These are phyloP conservation scores for Cherax destructor DNA, from an alignment of 1,140 invertebrate genomes.

Conservation along the genomic window DNA sequence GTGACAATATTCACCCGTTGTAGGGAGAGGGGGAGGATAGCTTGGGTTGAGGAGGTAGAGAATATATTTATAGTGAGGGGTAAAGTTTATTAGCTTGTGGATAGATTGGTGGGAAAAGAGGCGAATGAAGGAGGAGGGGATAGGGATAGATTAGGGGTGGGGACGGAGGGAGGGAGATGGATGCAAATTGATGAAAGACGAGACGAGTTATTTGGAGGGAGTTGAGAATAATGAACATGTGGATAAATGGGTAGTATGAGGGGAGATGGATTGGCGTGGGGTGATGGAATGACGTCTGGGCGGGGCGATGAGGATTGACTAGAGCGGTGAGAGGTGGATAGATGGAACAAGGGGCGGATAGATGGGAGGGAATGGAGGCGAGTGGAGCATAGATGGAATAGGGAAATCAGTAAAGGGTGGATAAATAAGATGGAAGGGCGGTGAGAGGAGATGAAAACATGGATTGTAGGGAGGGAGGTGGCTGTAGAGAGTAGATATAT, in stretches of 20 bases:
- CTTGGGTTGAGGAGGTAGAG: no score
- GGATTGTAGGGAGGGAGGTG: no score
- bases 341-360: not conserved
- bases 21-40: no score
- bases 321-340: not conserved
- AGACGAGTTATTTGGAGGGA: conserved; percentile 10
- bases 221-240: not conserved
- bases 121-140: not conserved
- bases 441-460: no score
- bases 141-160: not conserved
- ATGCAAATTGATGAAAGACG: not conserved
- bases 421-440: no score
- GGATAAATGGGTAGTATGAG: not conserved
- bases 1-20: no score
- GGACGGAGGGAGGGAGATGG: not conserved
- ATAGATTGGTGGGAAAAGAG: not conserved
- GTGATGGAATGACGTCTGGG: not conserved
- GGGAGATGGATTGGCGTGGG: not conserved
- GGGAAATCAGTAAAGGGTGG: no score
- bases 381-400: no score
- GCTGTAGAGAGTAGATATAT: no score
- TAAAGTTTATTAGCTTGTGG: no score
- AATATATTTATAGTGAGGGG: no score
- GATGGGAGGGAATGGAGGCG: no score
- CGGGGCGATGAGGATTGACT: not conserved